A percentile compares a stretch with the other conserved stretches of the same genome.
phyloP scores from a whole-genome alignment of 2,797 vertebrate species.

The Cottoperca gobio region DNA sequence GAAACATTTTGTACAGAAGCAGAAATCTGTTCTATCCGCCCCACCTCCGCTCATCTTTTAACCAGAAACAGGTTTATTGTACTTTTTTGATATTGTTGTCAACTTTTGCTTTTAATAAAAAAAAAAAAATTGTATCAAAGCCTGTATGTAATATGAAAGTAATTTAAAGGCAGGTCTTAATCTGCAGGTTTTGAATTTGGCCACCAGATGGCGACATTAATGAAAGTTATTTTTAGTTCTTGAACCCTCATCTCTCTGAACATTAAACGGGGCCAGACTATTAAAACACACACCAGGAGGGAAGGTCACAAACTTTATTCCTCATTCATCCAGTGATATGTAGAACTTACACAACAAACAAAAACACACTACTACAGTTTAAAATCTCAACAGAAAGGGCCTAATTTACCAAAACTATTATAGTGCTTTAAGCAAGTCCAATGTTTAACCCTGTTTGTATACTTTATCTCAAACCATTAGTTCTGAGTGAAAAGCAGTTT shows the following conservation, averaged over 20 bases:
- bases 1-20: not conserved
- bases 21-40: not conserved
- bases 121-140: not conserved
- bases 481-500: constrained; percentile 1
- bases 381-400: constrained; percentile 30
- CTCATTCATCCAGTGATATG: constrained; percentile 70
- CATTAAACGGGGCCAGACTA: not conserved
- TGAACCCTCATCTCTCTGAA: not conserved
- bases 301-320: constrained; percentile 73
- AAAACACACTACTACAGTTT: constrained; percentile 51
- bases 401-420: constrained; percentile 17
- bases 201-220: constrained; percentile 30
- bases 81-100: constrained; percentile 61
- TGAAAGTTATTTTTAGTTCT: not conserved
- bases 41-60: constrained; percentile 25
- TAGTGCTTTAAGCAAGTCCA: constrained; percentile 18
- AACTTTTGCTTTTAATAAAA: constrained; percentile 64
- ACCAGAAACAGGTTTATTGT: constrained; percentile 42
- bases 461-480: not conserved
- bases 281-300: not conserved
- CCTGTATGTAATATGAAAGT: not conserved
- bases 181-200: not conserved
- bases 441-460: constrained; percentile 17
- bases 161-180: not conserved
- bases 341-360: constrained; percentile 73